A percentile compares a stretch with the other conserved stretches of the same genome.
phyloP scores from a whole-genome alignment of 1,140 invertebrate genomes.

The Vanessa atalanta region DNA sequence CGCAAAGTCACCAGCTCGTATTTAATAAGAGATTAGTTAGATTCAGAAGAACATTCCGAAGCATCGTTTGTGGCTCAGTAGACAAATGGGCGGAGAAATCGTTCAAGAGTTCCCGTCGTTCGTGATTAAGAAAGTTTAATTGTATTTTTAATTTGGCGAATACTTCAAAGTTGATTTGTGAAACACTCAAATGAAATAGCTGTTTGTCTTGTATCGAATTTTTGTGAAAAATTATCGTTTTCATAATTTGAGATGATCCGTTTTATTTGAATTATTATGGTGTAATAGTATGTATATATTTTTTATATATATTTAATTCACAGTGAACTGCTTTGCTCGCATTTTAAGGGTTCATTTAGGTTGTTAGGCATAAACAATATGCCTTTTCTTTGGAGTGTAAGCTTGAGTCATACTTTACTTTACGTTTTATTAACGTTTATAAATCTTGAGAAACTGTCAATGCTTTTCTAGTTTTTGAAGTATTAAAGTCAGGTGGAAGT shows the following conservation, averaged over 20 bases:
- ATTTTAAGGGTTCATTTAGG: too few species aligned
- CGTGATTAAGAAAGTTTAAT: slow-evolving; percentile 53
- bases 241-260: not conserved
- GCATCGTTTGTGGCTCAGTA: not conserved
- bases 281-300: too few species aligned
- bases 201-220: not conserved
- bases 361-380: too few species aligned
- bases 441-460: too few species aligned
- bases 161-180: slow-evolving; percentile 42
- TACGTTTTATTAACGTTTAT: too few species aligned
- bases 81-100: not conserved
- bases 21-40: not conserved
- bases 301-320: too few species aligned
- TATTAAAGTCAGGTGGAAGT: too few species aligned
- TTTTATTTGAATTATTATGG: not conserved
- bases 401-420: too few species aligned
- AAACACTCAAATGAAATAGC: slow-evolving; percentile 1
- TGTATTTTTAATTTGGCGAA: slow-evolving; percentile 51
- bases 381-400: too few species aligned
- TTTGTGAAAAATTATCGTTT: not conserved
- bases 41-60: not conserved
- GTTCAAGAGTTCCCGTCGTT: not conserved
- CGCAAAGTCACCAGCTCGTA: too few species aligned
- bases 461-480: too few species aligned
- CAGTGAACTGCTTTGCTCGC: too few species aligned